Conservation (phyloP, 2,113 vertebrate species). For the Pagrus major region DNA sequence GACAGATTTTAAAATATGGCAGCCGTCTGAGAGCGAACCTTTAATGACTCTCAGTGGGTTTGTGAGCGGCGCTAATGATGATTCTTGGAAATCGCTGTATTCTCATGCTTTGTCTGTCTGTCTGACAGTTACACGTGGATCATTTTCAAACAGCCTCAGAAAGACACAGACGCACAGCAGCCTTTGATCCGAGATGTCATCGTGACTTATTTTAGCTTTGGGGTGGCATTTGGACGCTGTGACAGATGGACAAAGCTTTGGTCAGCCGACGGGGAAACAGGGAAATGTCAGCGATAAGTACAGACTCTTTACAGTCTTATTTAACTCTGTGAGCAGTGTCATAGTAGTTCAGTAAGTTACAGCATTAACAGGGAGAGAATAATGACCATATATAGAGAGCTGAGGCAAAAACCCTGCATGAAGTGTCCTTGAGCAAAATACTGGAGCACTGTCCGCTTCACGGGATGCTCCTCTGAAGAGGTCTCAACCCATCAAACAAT, state of each 20-base stretch:
- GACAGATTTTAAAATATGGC: conserved; percentile 41
- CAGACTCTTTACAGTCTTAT: conserved; percentile 18
- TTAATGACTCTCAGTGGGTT: conserved; percentile 53
- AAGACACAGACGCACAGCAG: conserved; percentile 7
- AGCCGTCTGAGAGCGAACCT: conserved; percentile 21
- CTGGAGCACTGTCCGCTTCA: conserved; percentile 11
- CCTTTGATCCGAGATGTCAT: conserved; percentile 56
- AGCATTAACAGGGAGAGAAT: conserved; percentile 17
- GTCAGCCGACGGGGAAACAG: conserved; percentile 9
- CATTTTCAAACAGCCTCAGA: conserved; percentile 44
- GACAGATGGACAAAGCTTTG: conserved; percentile 48
- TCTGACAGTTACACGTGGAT: conserved; percentile 11
- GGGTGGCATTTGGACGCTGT: conserved; percentile 45
- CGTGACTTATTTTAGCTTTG: conserved; percentile 29
- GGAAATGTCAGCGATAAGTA: conserved; percentile 50
- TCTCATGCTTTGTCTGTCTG: conserved; percentile 35
- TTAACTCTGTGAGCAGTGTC: conserved; percentile 29
- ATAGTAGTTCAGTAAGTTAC: conserved; percentile 5
- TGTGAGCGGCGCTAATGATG: conserved; percentile 39
- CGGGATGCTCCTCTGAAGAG: conserved; percentile 5
- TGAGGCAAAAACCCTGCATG: background rate
- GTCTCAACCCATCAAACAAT: conserved; percentile 2
- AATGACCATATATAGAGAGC: conserved; percentile 49
- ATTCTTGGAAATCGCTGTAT: conserved; percentile 42
- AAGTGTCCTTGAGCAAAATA: conserved; percentile 7